A percentile compares a stretch with the other conserved stretches of the same genome.
phyloP scores from a whole-genome alignment of 2,797 vertebrate species.

The Peromyscus nudipes region DNA sequence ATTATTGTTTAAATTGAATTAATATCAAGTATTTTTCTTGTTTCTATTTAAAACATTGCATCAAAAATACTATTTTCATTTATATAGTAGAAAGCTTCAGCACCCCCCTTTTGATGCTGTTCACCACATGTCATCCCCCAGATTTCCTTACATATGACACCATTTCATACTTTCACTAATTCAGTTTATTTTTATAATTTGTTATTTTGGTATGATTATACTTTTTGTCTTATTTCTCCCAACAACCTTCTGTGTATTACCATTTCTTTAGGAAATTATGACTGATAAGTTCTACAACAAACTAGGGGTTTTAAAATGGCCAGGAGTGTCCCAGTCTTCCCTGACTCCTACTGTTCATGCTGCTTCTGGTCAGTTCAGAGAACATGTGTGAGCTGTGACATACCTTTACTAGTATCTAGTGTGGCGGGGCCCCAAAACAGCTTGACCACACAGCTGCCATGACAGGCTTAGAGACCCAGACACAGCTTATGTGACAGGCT shows the following conservation, averaged over 20 bases:
- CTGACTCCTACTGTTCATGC: not conserved
- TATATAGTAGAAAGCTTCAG: not conserved
- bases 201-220: not conserved
- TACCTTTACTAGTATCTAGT: not conserved
- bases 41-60: not conserved
- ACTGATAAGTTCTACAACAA: not conserved
- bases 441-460: no score
- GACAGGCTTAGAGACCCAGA: no score
- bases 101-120: not conserved
- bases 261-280: not conserved
- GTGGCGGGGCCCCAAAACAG: no score
- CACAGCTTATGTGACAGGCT: no score
- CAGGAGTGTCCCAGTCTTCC: no score
- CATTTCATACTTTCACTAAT: not conserved
- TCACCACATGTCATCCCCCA: not conserved
- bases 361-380: not conserved
- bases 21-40: not conserved
- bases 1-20: not conserved
- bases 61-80: not conserved
- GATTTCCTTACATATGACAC: not conserved
- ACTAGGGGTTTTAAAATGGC: not conserved
- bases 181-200: not conserved
- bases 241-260: not conserved
- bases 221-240: not conserved
- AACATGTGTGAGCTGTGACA: not conserved